Conservation (phyloP, 2,888 invertebrate species). For the Pandemis corylana region DNA sequence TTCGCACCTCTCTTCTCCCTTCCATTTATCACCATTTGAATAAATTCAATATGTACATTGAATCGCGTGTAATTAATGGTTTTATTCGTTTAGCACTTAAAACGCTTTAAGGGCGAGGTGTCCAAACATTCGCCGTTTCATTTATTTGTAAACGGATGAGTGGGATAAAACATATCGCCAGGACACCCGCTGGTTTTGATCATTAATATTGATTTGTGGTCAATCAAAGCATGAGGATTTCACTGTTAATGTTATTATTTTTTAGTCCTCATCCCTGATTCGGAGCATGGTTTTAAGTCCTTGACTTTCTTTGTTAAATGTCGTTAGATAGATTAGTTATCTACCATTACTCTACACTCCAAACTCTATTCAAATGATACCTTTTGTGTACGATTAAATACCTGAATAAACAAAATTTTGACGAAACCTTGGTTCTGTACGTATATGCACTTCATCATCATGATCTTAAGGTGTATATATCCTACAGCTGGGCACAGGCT, state of each 20-base stretch:
- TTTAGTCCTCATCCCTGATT: constrained; percentile 58
- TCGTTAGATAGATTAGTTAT: not conserved
- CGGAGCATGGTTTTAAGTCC: constrained; percentile 57
- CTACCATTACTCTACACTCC: not conserved
- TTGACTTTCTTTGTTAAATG: constrained; percentile 8
- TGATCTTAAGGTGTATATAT: too few species aligned
- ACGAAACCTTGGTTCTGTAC: too few species aligned
- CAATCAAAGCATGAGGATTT: constrained; percentile 84
- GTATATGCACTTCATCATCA: too few species aligned
- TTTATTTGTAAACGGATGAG: constrained; percentile 53
- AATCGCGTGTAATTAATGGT: constrained; percentile 84
- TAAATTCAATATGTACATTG: constrained; percentile 86
- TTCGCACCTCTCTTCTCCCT: constrained; percentile 78
- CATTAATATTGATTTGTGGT: constrained; percentile 86
- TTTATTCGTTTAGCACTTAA: constrained; percentile 85
- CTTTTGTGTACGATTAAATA: too few species aligned
- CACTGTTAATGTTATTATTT: constrained; percentile 81
- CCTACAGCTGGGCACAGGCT: too few species aligned
- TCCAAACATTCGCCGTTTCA: constrained; percentile 74
- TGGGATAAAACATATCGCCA: constrained; percentile 59
- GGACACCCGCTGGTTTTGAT: constrained; percentile 81
- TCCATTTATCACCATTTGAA: constrained; percentile 84
- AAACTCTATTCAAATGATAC: too few species aligned
- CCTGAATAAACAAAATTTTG: too few species aligned
- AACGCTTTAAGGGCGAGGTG: constrained; percentile 83